Evolutionary conservation across 2,888 invertebrate genomes (phyloP).

Genomic region (Pterostichus madidus): DNA sequence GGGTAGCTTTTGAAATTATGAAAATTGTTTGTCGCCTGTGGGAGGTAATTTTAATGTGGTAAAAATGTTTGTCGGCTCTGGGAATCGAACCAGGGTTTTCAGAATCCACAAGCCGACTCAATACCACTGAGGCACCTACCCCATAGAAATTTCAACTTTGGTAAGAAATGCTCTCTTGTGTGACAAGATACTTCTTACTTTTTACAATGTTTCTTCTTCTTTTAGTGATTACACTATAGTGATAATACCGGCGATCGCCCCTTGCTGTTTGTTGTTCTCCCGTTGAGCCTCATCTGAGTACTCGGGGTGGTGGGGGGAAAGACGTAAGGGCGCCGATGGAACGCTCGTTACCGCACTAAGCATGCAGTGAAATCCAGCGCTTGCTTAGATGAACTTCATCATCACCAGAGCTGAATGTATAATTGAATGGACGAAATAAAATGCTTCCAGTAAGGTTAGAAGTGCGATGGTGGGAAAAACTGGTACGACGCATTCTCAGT

Average conservation of each 20-base stretch:
- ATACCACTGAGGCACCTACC: too few relatives aligned
- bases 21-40: too few relatives aligned
- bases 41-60: too few relatives aligned
- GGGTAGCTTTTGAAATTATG: too few relatives aligned
- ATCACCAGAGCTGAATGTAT: slow-evolving; percentile 40
- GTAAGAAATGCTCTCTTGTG: too few relatives aligned
- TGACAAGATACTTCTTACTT: too few relatives aligned
- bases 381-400: slow-evolving; percentile 45
- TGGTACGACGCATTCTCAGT: slow-evolving; percentile 20
- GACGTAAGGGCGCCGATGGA: background rate
- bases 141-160: too few relatives aligned
- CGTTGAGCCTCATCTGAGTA: background rate
- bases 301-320: background rate
- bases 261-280: slow-evolving; percentile 43
- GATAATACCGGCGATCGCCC: background rate
- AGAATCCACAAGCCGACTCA: too few relatives aligned
- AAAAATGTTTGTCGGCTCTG: too few relatives aligned
- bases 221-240: background rate
- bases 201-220: too few relatives aligned
- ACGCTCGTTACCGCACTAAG: slow-evolving; percentile 31
- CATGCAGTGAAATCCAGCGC: slow-evolving; percentile 10
- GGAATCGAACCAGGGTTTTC: too few relatives aligned
- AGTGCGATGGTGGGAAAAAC: slow-evolving; percentile 44
- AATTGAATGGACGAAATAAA: slow-evolving; percentile 53
- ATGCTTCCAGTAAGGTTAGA: slow-evolving; percentile 25